These are phyloP conservation scores for Menura novaehollandiae DNA, from an alignment of 2,113 vertebrate species.

Conservation along the genomic window DNA sequence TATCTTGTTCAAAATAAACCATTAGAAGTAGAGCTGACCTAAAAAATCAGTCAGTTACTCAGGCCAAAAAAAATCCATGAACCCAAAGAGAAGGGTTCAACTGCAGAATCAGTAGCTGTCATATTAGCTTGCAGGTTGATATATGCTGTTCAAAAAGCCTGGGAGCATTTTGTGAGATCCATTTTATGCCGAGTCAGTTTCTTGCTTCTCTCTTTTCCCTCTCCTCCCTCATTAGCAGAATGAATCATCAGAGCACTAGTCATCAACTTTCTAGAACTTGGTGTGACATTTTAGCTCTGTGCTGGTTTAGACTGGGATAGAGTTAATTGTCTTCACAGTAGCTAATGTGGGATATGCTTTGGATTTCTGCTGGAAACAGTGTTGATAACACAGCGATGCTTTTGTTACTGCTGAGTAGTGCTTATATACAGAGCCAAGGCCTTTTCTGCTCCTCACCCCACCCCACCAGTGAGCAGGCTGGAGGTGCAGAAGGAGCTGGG, in stretches of 20 bases:
- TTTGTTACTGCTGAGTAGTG: background rate
- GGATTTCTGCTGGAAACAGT: background rate
- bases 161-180: background rate
- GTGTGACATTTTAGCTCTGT: background rate
- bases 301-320: background rate
- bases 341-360: rapidly evolving
- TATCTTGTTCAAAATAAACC: background rate
- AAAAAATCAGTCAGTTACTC: background rate
- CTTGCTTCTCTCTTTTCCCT: background rate
- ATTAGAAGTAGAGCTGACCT: background rate
- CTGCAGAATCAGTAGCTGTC: background rate
- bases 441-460: background rate
- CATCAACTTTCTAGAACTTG: background rate
- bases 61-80: background rate
- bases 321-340: background rate
- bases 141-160: background rate
- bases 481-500: background rate
- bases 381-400: background rate
- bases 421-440: background rate
- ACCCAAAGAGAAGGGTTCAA: background rate
- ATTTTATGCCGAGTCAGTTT: background rate
- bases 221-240: background rate
- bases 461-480: background rate
- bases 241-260: background rate
- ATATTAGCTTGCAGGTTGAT: background rate